Base-by-base conservation (phyloP, 1,140 invertebrate species). In the Rhagoletis zephyria region DNA sequence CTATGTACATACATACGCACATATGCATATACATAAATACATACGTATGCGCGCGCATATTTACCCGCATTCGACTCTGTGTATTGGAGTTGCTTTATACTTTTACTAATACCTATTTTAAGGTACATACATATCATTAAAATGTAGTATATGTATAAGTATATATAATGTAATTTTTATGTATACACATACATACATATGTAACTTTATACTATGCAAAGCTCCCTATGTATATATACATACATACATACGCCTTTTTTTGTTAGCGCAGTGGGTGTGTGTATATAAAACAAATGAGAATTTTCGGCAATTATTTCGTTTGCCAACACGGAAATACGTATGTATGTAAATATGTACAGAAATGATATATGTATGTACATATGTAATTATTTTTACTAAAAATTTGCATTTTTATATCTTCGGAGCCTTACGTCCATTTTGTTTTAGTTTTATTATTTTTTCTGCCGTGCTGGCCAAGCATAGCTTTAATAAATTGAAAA, bases 331-430 rank as follows among this genome's bases (percentile, higher is more conserved):
- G 12, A 74, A 48, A 74, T 74, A 74, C 48, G 70, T 48, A 74
- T 74, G 45, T 74, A 48, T 74, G 45, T 14, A 74, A 48, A 74
- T 74, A 74, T 74, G 70, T 48, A 74, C 30, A 30, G 30, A 30
- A 74, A 74, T n/a, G 16, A 6, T 56, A 10, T 56, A 30, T 74
- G 45, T 74, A 48, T 74, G 45, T 14, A 74, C 14, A 74, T 74
- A 74, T 74, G 70, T 48, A 81, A 81, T 59, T 81, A 81, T 81
- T 81, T 81, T 81, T 48, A 30, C n/a, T 12, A 81, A 56, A 81
- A 59, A 81, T 59, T 56, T 81, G 74, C 74, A 81, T 81, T 56
- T 81, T 81, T 81, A 81, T 56, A 59, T 10, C 74, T 56, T 81
- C 74, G 48, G 51, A 14, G n/a, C n/a, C 45, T 81, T 56, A 51